phyloP scores from a whole-genome alignment of 2,797 vertebrate genomes.

The Pyrocephalus nanus region DNA sequence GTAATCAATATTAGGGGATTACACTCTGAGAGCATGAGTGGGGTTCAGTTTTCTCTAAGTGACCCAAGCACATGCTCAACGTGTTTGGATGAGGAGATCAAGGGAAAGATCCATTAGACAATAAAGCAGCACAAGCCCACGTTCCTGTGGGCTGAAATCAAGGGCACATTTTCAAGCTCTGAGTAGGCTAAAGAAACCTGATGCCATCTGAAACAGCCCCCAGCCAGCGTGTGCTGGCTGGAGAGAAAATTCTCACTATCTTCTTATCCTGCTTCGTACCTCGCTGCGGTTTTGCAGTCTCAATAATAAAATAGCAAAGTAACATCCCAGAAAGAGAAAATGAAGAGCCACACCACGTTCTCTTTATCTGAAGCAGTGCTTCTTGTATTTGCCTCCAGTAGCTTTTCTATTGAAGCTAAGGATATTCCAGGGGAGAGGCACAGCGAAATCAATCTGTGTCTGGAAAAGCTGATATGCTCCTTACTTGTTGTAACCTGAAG shows the following conservation, averaged over 20 bases:
- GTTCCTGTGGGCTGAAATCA: slow-evolving; percentile 67
- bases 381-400: not conserved
- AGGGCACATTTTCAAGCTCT: slow-evolving; percentile 65
- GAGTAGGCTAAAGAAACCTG: slow-evolving; percentile 57
- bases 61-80: slow-evolving; percentile 66
- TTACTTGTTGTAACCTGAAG: slow-evolving; percentile 54
- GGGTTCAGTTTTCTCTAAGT: slow-evolving; percentile 71
- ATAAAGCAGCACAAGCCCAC: slow-evolving; percentile 64
- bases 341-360: not conserved
- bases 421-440: not conserved
- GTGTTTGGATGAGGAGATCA: slow-evolving; percentile 67
- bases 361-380: not conserved
- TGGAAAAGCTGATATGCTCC: slow-evolving; percentile 42
- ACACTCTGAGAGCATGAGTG: slow-evolving; percentile 67
- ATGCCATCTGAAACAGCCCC: slow-evolving; percentile 55
- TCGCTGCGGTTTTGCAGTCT: not conserved
- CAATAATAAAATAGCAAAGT: not conserved
- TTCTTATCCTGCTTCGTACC: not conserved
- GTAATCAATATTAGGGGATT: slow-evolving; percentile 74
- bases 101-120: slow-evolving; percentile 73
- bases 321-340: not conserved
- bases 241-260: slow-evolving; percentile 9
- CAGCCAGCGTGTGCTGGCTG: not conserved
- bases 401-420: not conserved
- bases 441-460: not conserved